Evolutionary conservation across 2,888 invertebrate genomes (phyloP).

Genomic region (Noctua janthe): DNA sequence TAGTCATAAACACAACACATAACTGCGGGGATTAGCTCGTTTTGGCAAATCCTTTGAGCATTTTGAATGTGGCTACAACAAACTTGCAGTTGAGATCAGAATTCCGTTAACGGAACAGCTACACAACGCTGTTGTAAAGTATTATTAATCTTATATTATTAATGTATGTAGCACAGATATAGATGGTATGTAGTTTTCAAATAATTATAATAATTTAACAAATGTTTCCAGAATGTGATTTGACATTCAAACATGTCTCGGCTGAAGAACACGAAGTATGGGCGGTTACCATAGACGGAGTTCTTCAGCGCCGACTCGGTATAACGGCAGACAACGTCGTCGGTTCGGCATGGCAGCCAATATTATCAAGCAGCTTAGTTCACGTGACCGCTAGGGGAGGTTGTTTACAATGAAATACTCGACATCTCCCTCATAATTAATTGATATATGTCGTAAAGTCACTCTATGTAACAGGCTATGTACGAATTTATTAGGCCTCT

Average conservation of each 20-base stretch:
- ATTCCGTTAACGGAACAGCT: background rate
- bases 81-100: background rate
- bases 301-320: conserved; percentile 93
- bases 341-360: conserved; percentile 95
- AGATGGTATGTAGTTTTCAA: background rate
- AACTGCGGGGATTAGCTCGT: background rate
- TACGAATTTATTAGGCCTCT: conserved; percentile 15
- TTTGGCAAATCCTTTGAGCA: background rate
- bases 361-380: conserved; percentile 89
- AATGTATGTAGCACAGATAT: no score
- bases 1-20: background rate
- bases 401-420: conserved; percentile 64
- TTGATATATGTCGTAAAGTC: background rate
- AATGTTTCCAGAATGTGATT: conserved; percentile 82
- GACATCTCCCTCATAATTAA: conserved; percentile 3
- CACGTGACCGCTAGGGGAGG: conserved; percentile 83
- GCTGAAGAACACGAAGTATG: conserved; percentile 93
- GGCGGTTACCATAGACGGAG: conserved; percentile 93
- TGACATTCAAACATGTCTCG: conserved; percentile 93
- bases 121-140: background rate
- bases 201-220: conserved; percentile 61
- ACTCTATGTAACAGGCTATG: conserved; percentile 17
- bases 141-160: background rate
- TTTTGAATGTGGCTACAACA: background rate
- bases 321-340: conserved; percentile 93